Evolutionary conservation across 2,797 vertebrate genomes (phyloP).

Genomic region (Podarcis lilfordi): DNA sequence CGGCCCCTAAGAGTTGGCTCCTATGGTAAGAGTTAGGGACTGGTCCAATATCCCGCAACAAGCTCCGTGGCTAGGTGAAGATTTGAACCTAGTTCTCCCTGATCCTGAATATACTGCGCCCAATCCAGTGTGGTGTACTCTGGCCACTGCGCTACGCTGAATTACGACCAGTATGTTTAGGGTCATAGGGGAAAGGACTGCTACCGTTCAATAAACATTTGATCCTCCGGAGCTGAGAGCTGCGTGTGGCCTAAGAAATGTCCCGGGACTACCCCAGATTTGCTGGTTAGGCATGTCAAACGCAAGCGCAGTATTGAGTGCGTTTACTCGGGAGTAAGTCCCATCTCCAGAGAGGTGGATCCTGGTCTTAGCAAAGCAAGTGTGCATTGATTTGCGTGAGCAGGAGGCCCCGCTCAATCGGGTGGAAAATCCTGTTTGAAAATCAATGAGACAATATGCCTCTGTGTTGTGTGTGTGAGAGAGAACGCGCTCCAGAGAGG

Average conservation of each 20-base stretch:
- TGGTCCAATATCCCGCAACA: not conserved
- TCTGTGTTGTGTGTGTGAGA: too few relatives aligned
- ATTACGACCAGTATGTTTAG: not conserved
- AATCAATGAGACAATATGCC: not conserved
- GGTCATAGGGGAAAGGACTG: not conserved
- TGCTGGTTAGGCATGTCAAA: not conserved
- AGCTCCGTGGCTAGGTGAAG: too few relatives aligned
- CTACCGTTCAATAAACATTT: not conserved
- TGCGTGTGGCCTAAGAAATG: not conserved
- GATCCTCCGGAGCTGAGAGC: not conserved
- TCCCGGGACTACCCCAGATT: not conserved
- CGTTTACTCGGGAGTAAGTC: not conserved
- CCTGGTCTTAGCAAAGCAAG: not conserved
- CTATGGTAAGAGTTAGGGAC: too few relatives aligned
- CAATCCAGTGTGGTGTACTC: too few relatives aligned
- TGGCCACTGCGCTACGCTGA: too few relatives aligned
- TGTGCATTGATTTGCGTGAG: not conserved
- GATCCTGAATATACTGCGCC: not conserved
- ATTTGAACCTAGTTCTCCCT: not conserved
- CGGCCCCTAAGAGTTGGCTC: too few relatives aligned
- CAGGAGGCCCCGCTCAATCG: not conserved
- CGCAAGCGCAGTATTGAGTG: not conserved
- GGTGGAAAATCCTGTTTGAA: not conserved
- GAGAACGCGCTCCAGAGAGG: not conserved
- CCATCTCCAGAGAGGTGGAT: not conserved